A percentile compares a stretch with the other conserved stretches of the same genome.
Evolutionary conservation across 2,797 vertebrate genomes (phyloP).

Genomic region (Picus viridis): DNA sequence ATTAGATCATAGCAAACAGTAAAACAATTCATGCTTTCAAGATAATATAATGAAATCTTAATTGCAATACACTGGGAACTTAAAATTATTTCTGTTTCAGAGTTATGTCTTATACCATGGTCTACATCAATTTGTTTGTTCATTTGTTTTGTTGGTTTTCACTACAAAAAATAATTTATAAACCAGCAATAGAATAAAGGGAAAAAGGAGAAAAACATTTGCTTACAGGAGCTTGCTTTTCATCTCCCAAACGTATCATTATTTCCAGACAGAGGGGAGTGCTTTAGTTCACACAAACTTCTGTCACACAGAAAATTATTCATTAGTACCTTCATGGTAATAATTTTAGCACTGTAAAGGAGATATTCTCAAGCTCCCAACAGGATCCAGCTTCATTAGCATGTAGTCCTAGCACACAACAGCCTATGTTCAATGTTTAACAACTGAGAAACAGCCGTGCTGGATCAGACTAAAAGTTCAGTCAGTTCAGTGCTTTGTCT

Average conservation of each 20-base stretch:
- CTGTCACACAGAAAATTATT: conserved; percentile 26
- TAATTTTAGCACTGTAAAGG: conserved; percentile 19
- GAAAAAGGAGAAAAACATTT: background rate
- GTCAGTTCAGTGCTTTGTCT: background rate
- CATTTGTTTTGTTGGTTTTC: background rate
- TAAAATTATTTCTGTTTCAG: background rate
- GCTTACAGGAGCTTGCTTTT: conserved; percentile 25
- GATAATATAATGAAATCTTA: background rate
- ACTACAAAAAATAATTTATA: background rate
- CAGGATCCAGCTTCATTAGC: background rate
- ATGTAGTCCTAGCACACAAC: background rate
- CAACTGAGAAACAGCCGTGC: background rate
- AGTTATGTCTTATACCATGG: background rate
- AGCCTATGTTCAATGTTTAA: background rate
- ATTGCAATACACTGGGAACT: background rate
- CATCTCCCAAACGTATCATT: conserved; percentile 7
- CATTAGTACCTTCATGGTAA: conserved; percentile 19
- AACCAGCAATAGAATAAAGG: background rate
- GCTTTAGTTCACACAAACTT: conserved; percentile 6
- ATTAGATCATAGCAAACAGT: background rate
- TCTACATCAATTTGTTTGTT: background rate
- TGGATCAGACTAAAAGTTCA: background rate
- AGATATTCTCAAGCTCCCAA: background rate
- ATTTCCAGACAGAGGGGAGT: conserved; percentile 17
- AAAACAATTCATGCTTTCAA: background rate